Evolutionary conservation across 2,113 vertebrate genomes (phyloP).

Genomic region (Budorcas taxicolor): DNA sequence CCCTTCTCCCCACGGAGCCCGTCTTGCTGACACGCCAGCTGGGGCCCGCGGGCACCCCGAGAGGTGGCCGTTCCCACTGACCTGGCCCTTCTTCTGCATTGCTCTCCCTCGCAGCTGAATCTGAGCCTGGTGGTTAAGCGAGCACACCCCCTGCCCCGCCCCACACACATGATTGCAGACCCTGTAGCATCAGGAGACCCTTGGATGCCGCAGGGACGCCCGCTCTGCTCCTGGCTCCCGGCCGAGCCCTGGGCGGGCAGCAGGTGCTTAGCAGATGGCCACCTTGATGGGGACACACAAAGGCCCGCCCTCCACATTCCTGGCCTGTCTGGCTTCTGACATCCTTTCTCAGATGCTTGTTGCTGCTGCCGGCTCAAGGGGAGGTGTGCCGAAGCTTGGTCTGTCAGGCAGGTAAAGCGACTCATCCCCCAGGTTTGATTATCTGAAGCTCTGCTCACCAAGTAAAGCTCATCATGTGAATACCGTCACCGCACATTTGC

Average conservation of each 20-base stretch:
- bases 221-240: not conserved
- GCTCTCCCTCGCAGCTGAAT: not conserved
- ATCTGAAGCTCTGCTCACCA: not conserved
- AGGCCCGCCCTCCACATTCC: not conserved
- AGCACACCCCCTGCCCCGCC: rapidly evolving
- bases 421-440: not conserved
- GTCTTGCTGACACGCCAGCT: not conserved
- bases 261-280: not conserved
- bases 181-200: too few relatives aligned
- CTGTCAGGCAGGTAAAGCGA: not conserved
- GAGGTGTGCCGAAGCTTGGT: rapidly evolving
- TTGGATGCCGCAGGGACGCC: not conserved
- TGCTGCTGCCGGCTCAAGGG: too few relatives aligned
- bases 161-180: not conserved
- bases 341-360: too few relatives aligned
- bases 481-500: rapidly evolving
- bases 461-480: not conserved
- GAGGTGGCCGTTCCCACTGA: rapidly evolving
- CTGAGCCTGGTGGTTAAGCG: not conserved
- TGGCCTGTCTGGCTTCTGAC: not conserved
- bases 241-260: rapidly evolving
- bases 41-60: rapidly evolving
- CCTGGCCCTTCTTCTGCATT: rapidly evolving
- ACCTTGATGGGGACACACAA: not conserved
- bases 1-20: rapidly evolving